Base-by-base conservation (phyloP, 2,888 invertebrate genomes). In the Oscheius sp. region DNA sequence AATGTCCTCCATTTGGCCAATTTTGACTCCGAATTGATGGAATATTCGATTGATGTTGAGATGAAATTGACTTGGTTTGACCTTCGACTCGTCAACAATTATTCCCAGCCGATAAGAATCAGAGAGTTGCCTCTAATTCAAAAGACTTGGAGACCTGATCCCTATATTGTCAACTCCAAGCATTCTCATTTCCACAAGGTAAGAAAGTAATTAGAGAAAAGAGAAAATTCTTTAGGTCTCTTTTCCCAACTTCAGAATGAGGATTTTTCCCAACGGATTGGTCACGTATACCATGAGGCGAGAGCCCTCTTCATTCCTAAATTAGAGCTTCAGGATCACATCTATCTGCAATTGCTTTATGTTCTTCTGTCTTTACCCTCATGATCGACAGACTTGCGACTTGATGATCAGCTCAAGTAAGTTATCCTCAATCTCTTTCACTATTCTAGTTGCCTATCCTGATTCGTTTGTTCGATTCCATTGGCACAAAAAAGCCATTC, bases 281-380 rank as follows among this genome's bases (percentile, higher is more conserved):
- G 84, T 85, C 15, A 76, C 74, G 6, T 86, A 84, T 66, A 81
- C 80, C 3, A 71, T 83, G 65, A 75, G 85, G 85, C 82, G n/a
- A 50, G 2, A 25, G 12, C 45, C 31, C 27, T 33, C 42, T 53
- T 15, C 31, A 3, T 29, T 23, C 29, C 27, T 8, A 17, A 27
- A 31, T 10, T n/a, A 48, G 10, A 23, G 0, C 65, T 71, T 69
- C 64, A 85, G 85, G 70, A 75, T 83, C 1, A 82, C 83, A 3
- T 76, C 86, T 15, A 72, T 82, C 12, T 82, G 84, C 25, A 80
- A 81, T 6, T 86, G 86, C 57, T 79, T 78, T 37, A 86, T 86
- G 86, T 80, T 81, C 48, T 86, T 86, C 69, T 86, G 86, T 70
- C 70, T 81, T 20, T 83, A 80, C 69, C 86, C 86, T 3, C 86